phyloP scores from a whole-genome alignment of 2,888 invertebrate species.

The Ormyrus labotus region DNA sequence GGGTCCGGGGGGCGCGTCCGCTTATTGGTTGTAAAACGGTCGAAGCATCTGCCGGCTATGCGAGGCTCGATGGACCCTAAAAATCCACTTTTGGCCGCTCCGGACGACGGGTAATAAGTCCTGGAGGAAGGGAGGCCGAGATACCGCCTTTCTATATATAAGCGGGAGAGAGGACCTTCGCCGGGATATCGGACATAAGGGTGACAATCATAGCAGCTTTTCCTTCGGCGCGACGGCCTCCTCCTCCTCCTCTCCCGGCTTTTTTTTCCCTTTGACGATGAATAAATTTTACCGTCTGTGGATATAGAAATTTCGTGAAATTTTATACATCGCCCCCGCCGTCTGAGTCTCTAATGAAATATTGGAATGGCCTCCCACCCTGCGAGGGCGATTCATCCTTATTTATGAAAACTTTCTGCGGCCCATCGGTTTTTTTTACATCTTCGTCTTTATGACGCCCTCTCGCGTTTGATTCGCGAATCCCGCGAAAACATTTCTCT shows the following conservation, averaged over 20 bases:
- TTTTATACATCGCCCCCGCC: neutral
- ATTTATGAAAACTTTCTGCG: no score
- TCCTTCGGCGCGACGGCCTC: neutral
- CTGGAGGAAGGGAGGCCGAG: conserved; percentile 5
- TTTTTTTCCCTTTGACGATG: conserved; percentile 25
- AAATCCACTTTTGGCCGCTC: conserved; percentile 62
- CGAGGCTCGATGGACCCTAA: conserved; percentile 66
- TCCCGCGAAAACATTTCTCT: no score
- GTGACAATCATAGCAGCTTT: conserved; percentile 46
- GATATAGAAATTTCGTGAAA: conserved; percentile 12
- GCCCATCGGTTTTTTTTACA: no score
- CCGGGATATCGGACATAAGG: conserved; percentile 42
- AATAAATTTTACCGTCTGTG: conserved; percentile 25
- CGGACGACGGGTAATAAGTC: conserved; percentile 63
- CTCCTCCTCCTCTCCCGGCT: no score
- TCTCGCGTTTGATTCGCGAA: no score
- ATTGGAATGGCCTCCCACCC: no score
- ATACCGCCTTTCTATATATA: neutral
- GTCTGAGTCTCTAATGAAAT: no score
- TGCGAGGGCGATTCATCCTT: no score
- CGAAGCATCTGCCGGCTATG: conserved; percentile 66
- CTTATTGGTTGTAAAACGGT: conserved; percentile 70
- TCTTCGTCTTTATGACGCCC: no score
- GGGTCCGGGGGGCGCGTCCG: conserved; percentile 40
- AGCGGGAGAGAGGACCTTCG: conserved; percentile 12